These are phyloP conservation scores for Potamarius usumacintae DNA, from an alignment of 2,113 vertebrate genomes.

Conservation along the genomic window DNA sequence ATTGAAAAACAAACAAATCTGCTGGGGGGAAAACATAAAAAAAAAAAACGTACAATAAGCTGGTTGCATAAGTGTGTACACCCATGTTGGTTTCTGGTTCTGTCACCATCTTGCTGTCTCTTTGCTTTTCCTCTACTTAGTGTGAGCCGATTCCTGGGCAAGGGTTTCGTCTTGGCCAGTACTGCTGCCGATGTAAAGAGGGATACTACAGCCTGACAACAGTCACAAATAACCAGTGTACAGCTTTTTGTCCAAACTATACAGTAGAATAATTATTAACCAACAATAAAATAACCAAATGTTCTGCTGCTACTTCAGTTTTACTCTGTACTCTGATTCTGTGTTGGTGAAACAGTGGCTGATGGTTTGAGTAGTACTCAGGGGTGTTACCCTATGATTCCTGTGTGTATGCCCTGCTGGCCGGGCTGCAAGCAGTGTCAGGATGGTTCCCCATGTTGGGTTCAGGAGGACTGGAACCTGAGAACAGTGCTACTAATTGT, in stretches of 20 bases:
- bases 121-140: conserved; percentile 62
- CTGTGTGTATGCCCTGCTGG: conserved; percentile 81
- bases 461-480: conserved; percentile 78
- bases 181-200: conserved; percentile 85
- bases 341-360: conserved; percentile 55
- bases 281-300: not conserved
- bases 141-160: conserved; percentile 78
- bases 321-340: conserved; percentile 6
- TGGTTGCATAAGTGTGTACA: no score
- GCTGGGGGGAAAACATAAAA: no score
- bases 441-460: conserved; percentile 81
- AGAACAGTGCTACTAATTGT: conserved; percentile 75
- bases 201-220: conserved; percentile 79
- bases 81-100: not conserved
- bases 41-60: no score
- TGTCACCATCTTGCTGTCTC: conserved; percentile 10
- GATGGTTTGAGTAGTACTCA: conserved; percentile 27
- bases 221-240: conserved; percentile 56
- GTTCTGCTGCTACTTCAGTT: not conserved
- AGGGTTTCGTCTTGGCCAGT: conserved; percentile 87
- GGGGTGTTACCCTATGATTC: conserved; percentile 66
- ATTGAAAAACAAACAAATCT: no score
- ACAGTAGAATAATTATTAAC: not conserved
- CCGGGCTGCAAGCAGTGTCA: conserved; percentile 80
- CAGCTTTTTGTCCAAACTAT: conserved; percentile 22